Conservation (phyloP, 53 echinoderm and acorn worm genomes). For the Echinometra lucunter region DNA sequence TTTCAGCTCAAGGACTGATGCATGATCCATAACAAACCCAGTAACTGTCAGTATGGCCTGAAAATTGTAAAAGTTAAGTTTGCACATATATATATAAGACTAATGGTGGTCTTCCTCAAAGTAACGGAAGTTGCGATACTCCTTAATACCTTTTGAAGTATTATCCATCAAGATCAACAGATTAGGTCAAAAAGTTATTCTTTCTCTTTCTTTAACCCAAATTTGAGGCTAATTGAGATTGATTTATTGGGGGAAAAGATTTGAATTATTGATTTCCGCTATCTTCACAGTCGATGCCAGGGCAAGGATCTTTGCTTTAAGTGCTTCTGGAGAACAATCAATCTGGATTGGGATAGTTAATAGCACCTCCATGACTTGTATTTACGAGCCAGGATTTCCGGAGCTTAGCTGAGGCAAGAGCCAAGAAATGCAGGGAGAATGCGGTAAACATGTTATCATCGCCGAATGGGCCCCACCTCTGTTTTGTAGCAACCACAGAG, state of each 20-base stretch:
- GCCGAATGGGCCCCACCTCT: conserved; percentile 9
- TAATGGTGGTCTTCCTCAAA: neutral
- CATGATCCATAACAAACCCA: neutral
- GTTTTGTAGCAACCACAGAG: conserved; percentile 39
- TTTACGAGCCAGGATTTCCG: conserved; percentile 47
- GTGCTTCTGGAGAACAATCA: conserved; percentile 23
- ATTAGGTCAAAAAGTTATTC: neutral
- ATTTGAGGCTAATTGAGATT: conserved; percentile 5
- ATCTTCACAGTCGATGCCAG: neutral
- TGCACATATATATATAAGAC: neutral
- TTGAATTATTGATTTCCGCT: neutral
- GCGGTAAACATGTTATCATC: conserved; percentile 50
- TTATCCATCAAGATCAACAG: conserved; percentile 13
- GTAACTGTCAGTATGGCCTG: neutral
- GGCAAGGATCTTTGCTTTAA: conserved; percentile 39
- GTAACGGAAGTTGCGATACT: neutral
- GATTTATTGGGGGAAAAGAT: neutral
- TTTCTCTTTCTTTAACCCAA: neutral
- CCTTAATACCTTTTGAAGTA: neutral
- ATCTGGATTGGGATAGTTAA: conserved; percentile 34
- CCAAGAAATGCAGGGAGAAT: conserved; percentile 42
- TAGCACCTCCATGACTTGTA: conserved; percentile 54
- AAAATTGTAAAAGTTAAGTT: no score
- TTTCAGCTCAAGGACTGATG: neutral
- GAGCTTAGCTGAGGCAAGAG: conserved; percentile 41